Evolutionary conservation across 2,797 vertebrate genomes (phyloP).

Genomic region (Hylomyscus alleni): DNA sequence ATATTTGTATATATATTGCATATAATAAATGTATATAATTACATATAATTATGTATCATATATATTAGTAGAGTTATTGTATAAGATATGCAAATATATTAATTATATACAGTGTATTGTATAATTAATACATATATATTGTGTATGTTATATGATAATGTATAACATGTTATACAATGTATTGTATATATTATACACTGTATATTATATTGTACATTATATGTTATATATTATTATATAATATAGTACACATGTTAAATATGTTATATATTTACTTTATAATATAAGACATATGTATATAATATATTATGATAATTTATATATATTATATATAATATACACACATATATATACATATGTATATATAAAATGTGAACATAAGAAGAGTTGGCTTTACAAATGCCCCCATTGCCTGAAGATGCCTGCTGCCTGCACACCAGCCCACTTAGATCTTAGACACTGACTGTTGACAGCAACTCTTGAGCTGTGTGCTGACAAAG

Average conservation of each 20-base stretch:
- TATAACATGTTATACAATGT: neutral
- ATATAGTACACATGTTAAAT: neutral
- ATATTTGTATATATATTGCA: too few relatives aligned
- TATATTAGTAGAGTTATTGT: neutral
- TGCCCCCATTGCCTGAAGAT: neutral
- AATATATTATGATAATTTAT: too few relatives aligned
- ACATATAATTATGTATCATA: neutral
- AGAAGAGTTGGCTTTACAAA: neutral
- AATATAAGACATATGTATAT: too few relatives aligned
- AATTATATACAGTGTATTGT: neutral
- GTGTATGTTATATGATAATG: neutral
- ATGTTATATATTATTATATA: neutral
- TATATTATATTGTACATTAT: too few relatives aligned
- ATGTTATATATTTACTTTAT: neutral
- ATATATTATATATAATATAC: too few relatives aligned
- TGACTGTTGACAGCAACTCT: neutral
- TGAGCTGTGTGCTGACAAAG: neutral
- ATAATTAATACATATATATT: neutral
- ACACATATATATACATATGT: neutral
- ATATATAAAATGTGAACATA: neutral
- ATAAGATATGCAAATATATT: neutral
- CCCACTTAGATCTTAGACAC: neutral
- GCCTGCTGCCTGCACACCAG: neutral
- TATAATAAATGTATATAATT: too few relatives aligned
- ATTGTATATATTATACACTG: too few relatives aligned